Conservation (phyloP, 2,113 vertebrate genomes). For the Silurus glanis region DNA sequence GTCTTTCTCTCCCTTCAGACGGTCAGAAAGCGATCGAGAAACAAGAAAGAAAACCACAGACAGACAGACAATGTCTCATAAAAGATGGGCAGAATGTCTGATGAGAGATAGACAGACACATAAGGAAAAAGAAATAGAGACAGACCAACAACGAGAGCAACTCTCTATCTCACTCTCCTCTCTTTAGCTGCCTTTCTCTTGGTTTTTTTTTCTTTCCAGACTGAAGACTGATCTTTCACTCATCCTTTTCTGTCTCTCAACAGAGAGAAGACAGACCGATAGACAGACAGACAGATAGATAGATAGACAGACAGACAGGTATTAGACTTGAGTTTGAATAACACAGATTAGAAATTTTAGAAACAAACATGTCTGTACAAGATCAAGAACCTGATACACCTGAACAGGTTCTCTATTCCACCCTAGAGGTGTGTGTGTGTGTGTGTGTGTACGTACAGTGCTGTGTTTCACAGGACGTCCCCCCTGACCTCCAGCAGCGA, state of each 20-base stretch:
- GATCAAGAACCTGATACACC: background rate
- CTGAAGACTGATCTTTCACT: too few relatives aligned
- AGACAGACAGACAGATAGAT: background rate
- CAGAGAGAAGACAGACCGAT: background rate
- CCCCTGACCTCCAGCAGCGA: conserved; percentile 71
- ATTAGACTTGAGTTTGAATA: background rate
- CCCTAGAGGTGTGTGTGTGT: conserved; percentile 13
- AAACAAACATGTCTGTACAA: background rate
- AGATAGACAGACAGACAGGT: background rate
- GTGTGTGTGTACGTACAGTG: conserved; percentile 61
- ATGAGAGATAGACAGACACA: background rate
- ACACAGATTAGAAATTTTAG: background rate
- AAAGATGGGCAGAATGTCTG: background rate
- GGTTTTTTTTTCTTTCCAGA: too few relatives aligned
- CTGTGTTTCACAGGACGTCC: conserved; percentile 67
- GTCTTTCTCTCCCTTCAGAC: background rate
- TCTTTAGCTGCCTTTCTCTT: too few relatives aligned
- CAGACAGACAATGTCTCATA: background rate
- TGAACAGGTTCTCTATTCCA: background rate
- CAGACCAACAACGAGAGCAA: background rate
- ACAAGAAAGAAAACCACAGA: background rate
- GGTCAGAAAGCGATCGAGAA: background rate
- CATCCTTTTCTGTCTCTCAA: background rate
- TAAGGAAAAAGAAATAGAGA: too few relatives aligned
- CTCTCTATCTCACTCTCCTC: too few relatives aligned